A percentile compares a stretch with the other conserved stretches of the same genome.
Conservation (phyloP, 2,888 invertebrate species). For the Aleiodes leptofemur region DNA sequence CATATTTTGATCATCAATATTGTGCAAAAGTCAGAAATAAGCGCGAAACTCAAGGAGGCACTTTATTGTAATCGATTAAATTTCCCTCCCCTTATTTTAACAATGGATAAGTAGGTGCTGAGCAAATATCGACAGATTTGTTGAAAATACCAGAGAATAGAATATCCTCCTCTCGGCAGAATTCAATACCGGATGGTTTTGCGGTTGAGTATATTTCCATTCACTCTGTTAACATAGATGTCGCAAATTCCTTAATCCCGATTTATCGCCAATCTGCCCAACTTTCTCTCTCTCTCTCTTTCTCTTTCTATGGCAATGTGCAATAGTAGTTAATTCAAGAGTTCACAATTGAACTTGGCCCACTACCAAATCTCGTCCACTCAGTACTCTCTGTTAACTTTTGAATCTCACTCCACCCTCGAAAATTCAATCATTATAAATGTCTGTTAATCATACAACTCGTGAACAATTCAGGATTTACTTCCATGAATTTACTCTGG, state of each 20-base stretch:
- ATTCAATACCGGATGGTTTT: conserved; percentile 31
- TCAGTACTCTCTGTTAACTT: conserved; percentile 20
- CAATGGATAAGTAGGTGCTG: conserved; percentile 31
- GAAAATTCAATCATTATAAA: neutral
- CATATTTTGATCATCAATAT: too few relatives aligned
- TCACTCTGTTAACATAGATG: conserved; percentile 3
- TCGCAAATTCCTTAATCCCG: conserved; percentile 42
- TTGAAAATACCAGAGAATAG: conserved; percentile 42
- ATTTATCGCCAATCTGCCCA: conserved; percentile 47
- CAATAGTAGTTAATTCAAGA: conserved; percentile 38
- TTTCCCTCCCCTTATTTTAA: conserved; percentile 1
- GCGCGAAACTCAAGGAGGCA: too few relatives aligned
- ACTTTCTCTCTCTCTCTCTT: too few relatives aligned
- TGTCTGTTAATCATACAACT: conserved; percentile 20
- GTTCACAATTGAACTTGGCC: conserved; percentile 43
- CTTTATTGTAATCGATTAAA: too few relatives aligned
- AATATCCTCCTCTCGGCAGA: neutral
- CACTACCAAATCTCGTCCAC: conserved; percentile 39
- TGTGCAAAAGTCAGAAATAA: too few relatives aligned
- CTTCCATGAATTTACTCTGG: too few relatives aligned
- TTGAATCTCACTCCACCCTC: neutral
- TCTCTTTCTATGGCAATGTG: neutral
- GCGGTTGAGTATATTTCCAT: conserved; percentile 29
- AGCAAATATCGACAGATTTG: conserved; percentile 25
- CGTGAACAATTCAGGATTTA: too few relatives aligned